These are phyloP conservation scores for Cryptoprocta ferox DNA, from an alignment of 2,797 vertebrate genomes.

Conservation along the genomic window DNA sequence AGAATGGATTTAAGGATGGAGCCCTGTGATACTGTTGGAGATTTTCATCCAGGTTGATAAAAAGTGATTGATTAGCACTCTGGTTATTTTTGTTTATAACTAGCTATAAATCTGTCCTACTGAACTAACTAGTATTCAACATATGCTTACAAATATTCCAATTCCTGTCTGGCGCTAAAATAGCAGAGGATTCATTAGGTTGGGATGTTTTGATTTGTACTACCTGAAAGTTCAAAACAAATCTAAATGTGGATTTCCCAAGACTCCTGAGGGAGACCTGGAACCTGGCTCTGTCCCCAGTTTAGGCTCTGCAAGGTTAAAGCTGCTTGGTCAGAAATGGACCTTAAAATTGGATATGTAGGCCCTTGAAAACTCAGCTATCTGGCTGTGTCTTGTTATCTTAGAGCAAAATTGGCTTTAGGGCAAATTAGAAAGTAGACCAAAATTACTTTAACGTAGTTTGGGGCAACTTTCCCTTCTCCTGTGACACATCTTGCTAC, in stretches of 20 bases:
- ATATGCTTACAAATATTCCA: not conserved
- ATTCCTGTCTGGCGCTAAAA: not conserved
- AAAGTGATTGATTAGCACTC: conserved; percentile 21
- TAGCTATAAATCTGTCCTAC: not conserved
- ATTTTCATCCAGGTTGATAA: not conserved
- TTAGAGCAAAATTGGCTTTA: not conserved
- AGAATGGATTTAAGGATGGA: conserved; percentile 2
- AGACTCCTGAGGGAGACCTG: not conserved
- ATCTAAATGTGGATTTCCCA: not conserved
- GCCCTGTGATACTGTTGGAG: not conserved
- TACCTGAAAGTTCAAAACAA: not conserved
- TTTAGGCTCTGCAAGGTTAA: not conserved
- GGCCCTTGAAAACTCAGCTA: not conserved
- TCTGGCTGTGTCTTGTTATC: not conserved
- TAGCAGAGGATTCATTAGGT: not conserved
- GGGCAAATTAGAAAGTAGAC: not conserved
- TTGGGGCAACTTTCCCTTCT: not conserved
- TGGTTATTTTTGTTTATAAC: not conserved
- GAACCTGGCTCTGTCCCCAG: too few species aligned
- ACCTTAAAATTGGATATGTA: not conserved
- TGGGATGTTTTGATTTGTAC: not conserved
- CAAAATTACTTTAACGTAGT: not conserved
- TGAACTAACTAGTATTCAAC: not conserved
- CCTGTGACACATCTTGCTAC: not conserved
- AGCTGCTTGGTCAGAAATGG: not conserved